Evolutionary conservation across 2,113 vertebrate genomes (phyloP), one percentile per base, ranked within the genome.

Genomic region (Serilophus lunatus): DNA sequence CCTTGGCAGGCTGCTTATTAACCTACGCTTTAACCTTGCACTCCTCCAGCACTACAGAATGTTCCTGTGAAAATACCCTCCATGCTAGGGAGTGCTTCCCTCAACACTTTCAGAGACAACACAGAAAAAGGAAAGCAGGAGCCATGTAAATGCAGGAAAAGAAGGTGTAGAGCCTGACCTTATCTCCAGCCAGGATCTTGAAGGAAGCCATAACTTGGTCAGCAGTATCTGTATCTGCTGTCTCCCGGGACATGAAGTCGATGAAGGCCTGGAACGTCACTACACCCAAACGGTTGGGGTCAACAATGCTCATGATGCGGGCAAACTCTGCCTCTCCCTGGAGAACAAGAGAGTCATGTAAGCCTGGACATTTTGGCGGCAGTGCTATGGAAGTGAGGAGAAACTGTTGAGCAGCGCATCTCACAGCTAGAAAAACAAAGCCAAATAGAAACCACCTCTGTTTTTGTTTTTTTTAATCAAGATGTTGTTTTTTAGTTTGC

Each of bases 221-320:
- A 51, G 99, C 99, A 2, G 99, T 99, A 74, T 99, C 99, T 2
- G 99, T 99, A 94, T 99, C 99, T 19, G 99, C 98, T 0, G 99
- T 99, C 96, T 99, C 99, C 10, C 99, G 98, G 92, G 99, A 99
- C 99, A 99, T 99, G 93, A 99, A 99, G 97, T 99, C 99, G 4
- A 99, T 99, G 97, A 99, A 99, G 97, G 98, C 99, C 98, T 99
- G 99, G 98, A 99, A 99, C 2, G 99, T 99, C 97, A 99, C 98
- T 10, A 99, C 96, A 56, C 99, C 99, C 91, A 99, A 92, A 78
- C 99, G 98, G 98, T 99, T 99, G n/a, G 99, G 99, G 91, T 99
- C 99, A 7, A 99, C 99, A 13, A 99, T 98, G 97, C 99, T 99
- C 99, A 99, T 99, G 98, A 99, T 99, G 90, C 99, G 99, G 88